Evolutionary conservation across 1,140 invertebrate genomes (phyloP), one percentile per base, ranked within the genome.

Genomic region (Sinonovacula constricta): DNA sequence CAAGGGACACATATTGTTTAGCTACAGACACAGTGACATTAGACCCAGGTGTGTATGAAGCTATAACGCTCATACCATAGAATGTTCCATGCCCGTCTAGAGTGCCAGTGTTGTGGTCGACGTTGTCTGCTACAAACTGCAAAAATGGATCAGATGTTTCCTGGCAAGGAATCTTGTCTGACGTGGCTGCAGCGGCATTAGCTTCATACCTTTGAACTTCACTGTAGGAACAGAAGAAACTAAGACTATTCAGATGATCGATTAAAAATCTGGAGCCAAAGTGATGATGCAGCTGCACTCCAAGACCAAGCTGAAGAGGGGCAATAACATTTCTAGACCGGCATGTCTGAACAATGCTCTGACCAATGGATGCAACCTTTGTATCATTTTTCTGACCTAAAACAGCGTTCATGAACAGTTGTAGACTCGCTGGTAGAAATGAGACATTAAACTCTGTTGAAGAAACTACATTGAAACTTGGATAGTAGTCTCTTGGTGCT

Each of bases 11-110:
- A 36, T 7, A 7, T 24, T 36, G 22, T 12, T 30, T 26, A 14
- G 15, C n/a, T 3, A 59, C 26, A 57, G 54, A 2, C 36, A 22
- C 34, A 57, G 34, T 18, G 28, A 5, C 28, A n/a, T 22, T 31
- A 54, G 31, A 18, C 18, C n/a, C 57, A 12, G 70, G 70, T 34
- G 45, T 74, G 22, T 82, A 26, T n/a, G 49, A 24, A 14, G 72
- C 81, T 18, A 89, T 85, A 18, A 87, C 83, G 0, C 85, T 85
- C 86, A 88, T 86, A 0, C 82, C 82, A 81, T 89, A 85, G 72
- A 88, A 87, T 14, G 83, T 86, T n/a, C 71, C 78, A 22, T 80
- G 53, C 12, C 87, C 86, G 79, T 88, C 85, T 2, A 88, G 12
- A 3, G 85, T 88, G 12, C 51, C 3, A 24, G 81, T 49, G 51